Base-by-base conservation (phyloP, 2,113 vertebrate species). In the Entomyzon cyanotis region DNA sequence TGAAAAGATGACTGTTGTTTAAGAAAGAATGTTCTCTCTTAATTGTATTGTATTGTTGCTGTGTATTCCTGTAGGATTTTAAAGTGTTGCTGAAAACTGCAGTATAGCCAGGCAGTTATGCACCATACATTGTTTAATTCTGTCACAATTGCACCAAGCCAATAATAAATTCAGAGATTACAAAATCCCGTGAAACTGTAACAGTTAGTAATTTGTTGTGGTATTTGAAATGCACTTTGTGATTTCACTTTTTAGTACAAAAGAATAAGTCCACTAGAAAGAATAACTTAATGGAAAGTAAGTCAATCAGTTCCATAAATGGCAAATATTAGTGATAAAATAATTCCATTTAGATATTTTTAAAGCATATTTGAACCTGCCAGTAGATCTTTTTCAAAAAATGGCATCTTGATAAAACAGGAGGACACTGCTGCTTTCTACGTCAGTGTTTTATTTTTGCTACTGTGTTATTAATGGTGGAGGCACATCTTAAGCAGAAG, bases 1-100 rank as follows among this genome's bases (percentile, higher is more conserved):
- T 98, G 96, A 97, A 98, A 97, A 97, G 97, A 97, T 97, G 96
- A 97, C 97, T 97, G 96, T 96, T 97, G 69, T 97, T 97, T 96
- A 97, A 98, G 88, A 93, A 94, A 94, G 88, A 75, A 80, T 95
- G 93, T 95, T 93, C 87, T 15, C 47, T 88, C 94, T 96, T 97
- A 97, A 97, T 95, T 97, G 96, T 97, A 93, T 96, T 97, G 96
- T 97, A 96, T 96, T 97, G 96, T 96, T 96, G 96, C 94, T 90
- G 58, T 92, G 52, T 90, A 95, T 95, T 96, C 93, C 65, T 70
- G 94, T 74, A 85, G 79, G 92, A 97, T 97, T 97, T 97, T 97
- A 96, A 96, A 96, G 71, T 95, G 94, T 94, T 70, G 80, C 89
- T 97, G 81, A 84, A 92, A 95, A 77, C 90, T 94, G 65, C 81